phyloP scores from a whole-genome alignment of 1,140 invertebrate species.

The Zaprionus tsacasi region DNA sequence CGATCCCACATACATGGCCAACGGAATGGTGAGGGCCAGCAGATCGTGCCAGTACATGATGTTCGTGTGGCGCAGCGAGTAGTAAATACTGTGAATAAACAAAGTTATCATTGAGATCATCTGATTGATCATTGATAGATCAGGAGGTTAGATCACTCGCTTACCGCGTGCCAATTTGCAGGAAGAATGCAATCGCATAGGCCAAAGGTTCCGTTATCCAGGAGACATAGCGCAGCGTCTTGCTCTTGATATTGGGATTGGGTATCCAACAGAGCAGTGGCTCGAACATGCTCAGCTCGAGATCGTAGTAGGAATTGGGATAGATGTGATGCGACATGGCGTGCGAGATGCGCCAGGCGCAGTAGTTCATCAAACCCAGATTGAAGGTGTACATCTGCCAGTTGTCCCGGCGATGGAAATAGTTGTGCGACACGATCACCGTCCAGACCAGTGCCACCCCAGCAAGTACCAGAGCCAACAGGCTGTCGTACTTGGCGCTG shows the following conservation, averaged over 20 bases:
- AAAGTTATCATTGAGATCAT: slow-evolving; percentile 8
- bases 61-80: slow-evolving; percentile 68
- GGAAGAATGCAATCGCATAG: slow-evolving; percentile 84
- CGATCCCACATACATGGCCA: slow-evolving; percentile 84
- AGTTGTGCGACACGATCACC: slow-evolving; percentile 90
- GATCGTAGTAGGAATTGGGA: slow-evolving; percentile 91
- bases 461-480: slow-evolving; percentile 83
- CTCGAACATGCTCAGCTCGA: slow-evolving; percentile 89
- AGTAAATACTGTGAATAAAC: slow-evolving; percentile 65
- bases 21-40: slow-evolving; percentile 85
- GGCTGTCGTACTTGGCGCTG: slow-evolving; percentile 85
- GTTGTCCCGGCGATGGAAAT: slow-evolving; percentile 91
- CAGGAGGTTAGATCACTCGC: slow-evolving; percentile 29
- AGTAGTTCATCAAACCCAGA: slow-evolving; percentile 87
- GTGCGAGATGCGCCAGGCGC: slow-evolving; percentile 91
- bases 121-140: slow-evolving; percentile 30
- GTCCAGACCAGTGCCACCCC: slow-evolving; percentile 86
- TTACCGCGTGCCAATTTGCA: slow-evolving; percentile 75
- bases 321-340: slow-evolving; percentile 92
- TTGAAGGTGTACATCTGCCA: slow-evolving; percentile 94
- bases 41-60: slow-evolving; percentile 83
- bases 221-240: slow-evolving; percentile 83
- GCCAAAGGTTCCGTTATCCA: slow-evolving; percentile 85
- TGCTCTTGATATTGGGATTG: slow-evolving; percentile 84
- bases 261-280: slow-evolving; percentile 90